Evolutionary conservation across 2,113 vertebrate species (phyloP).

Genomic region (Etia nguti): DNA sequence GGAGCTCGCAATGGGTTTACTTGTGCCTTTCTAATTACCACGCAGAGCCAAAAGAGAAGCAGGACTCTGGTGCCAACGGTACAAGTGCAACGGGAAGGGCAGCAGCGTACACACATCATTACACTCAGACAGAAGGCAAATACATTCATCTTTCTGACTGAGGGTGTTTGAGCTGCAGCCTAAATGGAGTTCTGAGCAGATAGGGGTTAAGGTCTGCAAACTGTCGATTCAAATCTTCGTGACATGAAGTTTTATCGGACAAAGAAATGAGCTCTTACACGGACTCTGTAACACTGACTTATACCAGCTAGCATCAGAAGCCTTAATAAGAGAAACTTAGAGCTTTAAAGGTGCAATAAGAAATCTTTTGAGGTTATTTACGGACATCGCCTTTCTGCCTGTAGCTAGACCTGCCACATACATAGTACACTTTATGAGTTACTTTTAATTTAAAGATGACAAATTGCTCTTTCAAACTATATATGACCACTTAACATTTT

Average conservation of each 20-base stretch:
- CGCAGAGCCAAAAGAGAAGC: conserved; percentile 52
- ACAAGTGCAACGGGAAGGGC: conserved; percentile 64
- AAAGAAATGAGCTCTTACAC: not conserved
- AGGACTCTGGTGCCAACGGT: conserved; percentile 56
- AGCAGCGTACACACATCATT: conserved; percentile 70
- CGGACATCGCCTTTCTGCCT: not conserved
- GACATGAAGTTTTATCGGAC: not conserved
- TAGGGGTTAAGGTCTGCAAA: not conserved
- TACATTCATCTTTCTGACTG: conserved; percentile 66
- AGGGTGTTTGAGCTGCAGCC: conserved; percentile 31
- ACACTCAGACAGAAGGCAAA: conserved; percentile 59
- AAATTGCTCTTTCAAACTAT: not conserved
- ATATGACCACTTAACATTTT: not conserved
- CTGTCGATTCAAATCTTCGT: not conserved
- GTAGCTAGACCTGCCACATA: not conserved
- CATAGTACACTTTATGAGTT: not conserved
- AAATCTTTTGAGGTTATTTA: not conserved
- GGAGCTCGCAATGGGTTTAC: conserved; percentile 37
- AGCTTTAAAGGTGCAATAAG: not conserved
- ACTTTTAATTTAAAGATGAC: not conserved
- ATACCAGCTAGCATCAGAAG: not conserved
- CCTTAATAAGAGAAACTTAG: not conserved
- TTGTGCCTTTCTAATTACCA: conserved; percentile 65
- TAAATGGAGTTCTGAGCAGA: conserved; percentile 35
- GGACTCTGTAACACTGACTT: not conserved